Evolutionary conservation across 1,140 invertebrate species (phyloP).

Genomic region (Nasonia vitripennis): DNA sequence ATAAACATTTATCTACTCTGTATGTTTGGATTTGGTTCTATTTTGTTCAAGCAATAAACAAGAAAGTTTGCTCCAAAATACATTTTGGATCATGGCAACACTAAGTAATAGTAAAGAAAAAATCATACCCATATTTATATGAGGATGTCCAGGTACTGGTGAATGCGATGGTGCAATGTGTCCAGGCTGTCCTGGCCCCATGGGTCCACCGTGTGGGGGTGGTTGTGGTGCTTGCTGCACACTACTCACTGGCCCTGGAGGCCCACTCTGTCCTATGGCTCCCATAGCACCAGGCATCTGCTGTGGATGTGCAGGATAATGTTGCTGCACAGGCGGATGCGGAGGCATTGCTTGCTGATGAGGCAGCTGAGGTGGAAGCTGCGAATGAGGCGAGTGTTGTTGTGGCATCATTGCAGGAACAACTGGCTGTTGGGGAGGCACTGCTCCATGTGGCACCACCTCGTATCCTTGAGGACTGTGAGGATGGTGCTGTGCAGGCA

Average conservation of each 20-base stretch:
- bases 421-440: background rate
- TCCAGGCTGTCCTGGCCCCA: constrained; percentile 50
- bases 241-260: background rate
- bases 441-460: background rate
- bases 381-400: constrained; percentile 11
- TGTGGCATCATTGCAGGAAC: constrained; percentile 7
- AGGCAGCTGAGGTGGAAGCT: background rate
- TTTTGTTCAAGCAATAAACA: background rate
- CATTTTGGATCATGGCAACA: background rate
- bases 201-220: background rate
- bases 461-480: constrained; percentile 41
- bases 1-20: background rate
- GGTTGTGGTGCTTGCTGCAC: constrained; percentile 4
- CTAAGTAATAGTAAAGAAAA: background rate
- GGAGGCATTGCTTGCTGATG: constrained; percentile 1
- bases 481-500: constrained; percentile 33
- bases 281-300: constrained; percentile 34
- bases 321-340: constrained; percentile 24
- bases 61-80: background rate
- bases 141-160: constrained; percentile 14
- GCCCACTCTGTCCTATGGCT: constrained; percentile 33
- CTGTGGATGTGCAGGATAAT: constrained; percentile 6
- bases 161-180: constrained; percentile 23
- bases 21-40: background rate
- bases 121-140: constrained; percentile 32